Evolutionary conservation across 2,888 invertebrate species (phyloP).

Genomic region (Lottia gigantea): DNA sequence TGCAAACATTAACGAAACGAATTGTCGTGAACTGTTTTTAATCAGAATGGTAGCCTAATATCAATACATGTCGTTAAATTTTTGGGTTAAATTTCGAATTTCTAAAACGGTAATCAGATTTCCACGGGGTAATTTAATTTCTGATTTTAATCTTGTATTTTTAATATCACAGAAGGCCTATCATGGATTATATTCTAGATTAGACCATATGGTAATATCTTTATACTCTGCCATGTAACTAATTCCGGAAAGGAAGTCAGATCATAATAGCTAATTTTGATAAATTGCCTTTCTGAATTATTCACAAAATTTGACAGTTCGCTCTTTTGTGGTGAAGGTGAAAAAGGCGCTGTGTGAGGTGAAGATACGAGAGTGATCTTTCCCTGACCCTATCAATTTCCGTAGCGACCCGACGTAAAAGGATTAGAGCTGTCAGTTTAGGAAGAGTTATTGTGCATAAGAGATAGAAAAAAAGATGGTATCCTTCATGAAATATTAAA

Average conservation of each 20-base stretch:
- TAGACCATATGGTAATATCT: background rate
- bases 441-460: constrained; percentile 4
- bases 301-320: constrained; percentile 8
- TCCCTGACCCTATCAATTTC: constrained; percentile 9
- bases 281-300: constrained; percentile 9
- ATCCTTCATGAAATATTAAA: constrained; percentile 9
- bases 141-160: too few relatives aligned
- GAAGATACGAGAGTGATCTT: constrained; percentile 8
- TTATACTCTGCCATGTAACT: background rate
- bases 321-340: constrained; percentile 11
- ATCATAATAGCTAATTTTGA: constrained; percentile 6
- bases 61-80: too few relatives aligned
- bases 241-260: background rate
- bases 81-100: too few relatives aligned
- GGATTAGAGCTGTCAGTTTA: constrained; percentile 5
- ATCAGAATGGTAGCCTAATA: too few relatives aligned
- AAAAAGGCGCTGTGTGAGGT: constrained; percentile 5
- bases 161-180: too few relatives aligned
- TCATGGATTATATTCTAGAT: background rate
- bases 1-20: too few relatives aligned
- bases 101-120: too few relatives aligned
- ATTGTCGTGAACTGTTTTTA: too few relatives aligned
- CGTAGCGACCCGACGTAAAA: constrained; percentile 9
- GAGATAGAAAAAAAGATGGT: constrained; percentile 6
- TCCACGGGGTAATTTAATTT: too few relatives aligned